Conservation (phyloP, 1,140 invertebrate genomes). For the Drosophila miranda region DNA sequence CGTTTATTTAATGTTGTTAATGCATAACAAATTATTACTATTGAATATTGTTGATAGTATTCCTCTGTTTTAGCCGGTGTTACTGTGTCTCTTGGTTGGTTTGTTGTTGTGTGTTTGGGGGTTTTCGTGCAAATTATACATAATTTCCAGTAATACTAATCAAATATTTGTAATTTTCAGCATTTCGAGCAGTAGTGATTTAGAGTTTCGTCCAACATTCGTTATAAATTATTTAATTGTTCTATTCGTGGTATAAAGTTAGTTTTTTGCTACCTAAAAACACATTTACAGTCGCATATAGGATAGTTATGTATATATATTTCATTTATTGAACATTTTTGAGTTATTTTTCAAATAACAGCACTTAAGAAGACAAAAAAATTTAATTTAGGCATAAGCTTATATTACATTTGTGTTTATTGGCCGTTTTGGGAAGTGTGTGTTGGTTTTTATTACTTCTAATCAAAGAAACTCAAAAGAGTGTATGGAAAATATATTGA, state of each 20-base stretch:
- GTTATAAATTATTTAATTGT: conserved; percentile 44
- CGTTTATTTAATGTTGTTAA: conserved; percentile 66
- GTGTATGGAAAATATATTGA: conserved; percentile 13
- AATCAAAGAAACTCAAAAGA: conserved; percentile 12
- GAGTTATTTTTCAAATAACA: conserved; percentile 70
- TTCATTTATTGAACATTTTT: conserved; percentile 56
- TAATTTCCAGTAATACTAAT: conserved; percentile 52
- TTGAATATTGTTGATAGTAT: conserved; percentile 66
- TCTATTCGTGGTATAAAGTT: conserved; percentile 76
- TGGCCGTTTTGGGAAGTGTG: conserved; percentile 46
- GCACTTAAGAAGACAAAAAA: conserved; percentile 45
- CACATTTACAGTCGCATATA: conserved; percentile 68
- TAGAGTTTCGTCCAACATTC: conserved; percentile 44
- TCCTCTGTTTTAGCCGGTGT: conserved; percentile 46
- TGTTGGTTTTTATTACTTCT: conserved; percentile 3
- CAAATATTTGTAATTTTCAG: conserved; percentile 62
- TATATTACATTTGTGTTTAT: conserved; percentile 49
- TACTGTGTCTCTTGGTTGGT: conserved; percentile 37
- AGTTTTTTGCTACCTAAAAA: conserved; percentile 71
- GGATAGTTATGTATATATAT: conserved; percentile 30
- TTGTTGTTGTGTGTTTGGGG: conserved; percentile 16
- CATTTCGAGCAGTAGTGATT: conserved; percentile 64
- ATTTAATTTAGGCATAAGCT: conserved; percentile 37
- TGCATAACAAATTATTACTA: conserved; percentile 57
- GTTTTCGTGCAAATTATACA: conserved; percentile 58